A percentile compares a stretch with the other conserved stretches of the same genome.
Evolutionary conservation across 1,140 invertebrate genomes (phyloP).

Genomic region (Drosophila sp.): DNA sequence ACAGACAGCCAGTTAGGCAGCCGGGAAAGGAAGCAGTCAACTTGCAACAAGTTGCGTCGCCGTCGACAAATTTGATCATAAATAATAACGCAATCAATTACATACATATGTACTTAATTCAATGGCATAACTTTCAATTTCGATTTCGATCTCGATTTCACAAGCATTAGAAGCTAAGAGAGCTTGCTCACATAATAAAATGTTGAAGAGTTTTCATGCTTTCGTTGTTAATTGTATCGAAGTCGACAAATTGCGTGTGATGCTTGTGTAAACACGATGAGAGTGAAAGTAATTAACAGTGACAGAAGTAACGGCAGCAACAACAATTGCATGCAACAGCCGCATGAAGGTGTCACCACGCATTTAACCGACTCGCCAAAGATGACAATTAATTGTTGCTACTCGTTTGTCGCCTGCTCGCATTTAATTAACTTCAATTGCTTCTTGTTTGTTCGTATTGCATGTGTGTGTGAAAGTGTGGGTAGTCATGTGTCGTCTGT

Average conservation of each 20-base stretch:
- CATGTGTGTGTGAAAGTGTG: not conserved
- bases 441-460: constrained; percentile 3
- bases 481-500: constrained; percentile 14
- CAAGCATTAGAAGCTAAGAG: constrained; percentile 35
- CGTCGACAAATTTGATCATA: constrained; percentile 51
- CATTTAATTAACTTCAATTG: constrained; percentile 80
- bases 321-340: not conserved
- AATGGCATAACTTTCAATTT: constrained; percentile 66
- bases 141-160: constrained; percentile 34
- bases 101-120: constrained; percentile 12
- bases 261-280: constrained; percentile 28
- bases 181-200: constrained; percentile 11
- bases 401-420: constrained; percentile 33
- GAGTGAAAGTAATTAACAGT: constrained; percentile 76
- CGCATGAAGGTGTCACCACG: constrained; percentile 18
- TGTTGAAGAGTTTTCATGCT: constrained; percentile 20
- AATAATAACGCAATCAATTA: constrained; percentile 54
- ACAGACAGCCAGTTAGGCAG: not conserved
- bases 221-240: constrained; percentile 56
- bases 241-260: constrained; percentile 68
- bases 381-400: constrained; percentile 61
- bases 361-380: constrained; percentile 38
- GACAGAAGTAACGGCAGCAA: constrained; percentile 17
- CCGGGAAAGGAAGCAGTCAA: constrained; percentile 46
- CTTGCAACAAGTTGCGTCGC: constrained; percentile 28